phyloP scores from a whole-genome alignment of 2,797 vertebrate genomes.

The Lepidocolaptes lacrymiger region DNA sequence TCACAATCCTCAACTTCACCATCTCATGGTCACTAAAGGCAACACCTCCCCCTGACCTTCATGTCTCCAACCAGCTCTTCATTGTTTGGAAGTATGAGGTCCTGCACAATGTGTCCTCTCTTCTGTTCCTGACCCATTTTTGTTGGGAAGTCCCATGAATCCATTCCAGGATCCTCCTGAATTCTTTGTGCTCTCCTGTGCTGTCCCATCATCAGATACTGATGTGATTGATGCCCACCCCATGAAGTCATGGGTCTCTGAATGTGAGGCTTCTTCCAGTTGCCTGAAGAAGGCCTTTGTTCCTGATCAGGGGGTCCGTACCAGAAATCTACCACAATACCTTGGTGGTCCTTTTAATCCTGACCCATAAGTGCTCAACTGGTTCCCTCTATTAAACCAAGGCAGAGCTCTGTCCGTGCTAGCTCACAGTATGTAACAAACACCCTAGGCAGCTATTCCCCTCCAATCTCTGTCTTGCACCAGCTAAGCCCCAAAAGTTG shows the following conservation, averaged over 20 bases:
- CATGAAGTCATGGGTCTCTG: not conserved
- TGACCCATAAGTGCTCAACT: not conserved
- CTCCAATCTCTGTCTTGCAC: not conserved
- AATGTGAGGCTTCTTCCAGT: not conserved
- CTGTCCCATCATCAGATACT: not conserved
- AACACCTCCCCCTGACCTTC: not conserved
- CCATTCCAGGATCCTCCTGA: not conserved
- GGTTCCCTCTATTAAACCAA: not conserved
- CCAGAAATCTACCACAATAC: not conserved
- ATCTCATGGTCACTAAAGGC: not conserved
- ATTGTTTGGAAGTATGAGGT: not conserved
- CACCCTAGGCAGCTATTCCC: not conserved
- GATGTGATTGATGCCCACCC: not conserved
- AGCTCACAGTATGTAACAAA: not conserved
- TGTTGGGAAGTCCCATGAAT: not conserved
- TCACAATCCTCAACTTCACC: not conserved
- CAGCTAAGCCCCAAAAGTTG: not conserved
- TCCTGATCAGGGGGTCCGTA: accelerated
- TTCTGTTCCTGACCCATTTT: not conserved
- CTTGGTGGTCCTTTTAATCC: not conserved
- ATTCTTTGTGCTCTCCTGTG: not conserved
- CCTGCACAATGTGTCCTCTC: not conserved
- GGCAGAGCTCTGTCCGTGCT: not conserved
- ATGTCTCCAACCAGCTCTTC: not conserved
- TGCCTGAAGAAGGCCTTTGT: not conserved